Base-by-base conservation (phyloP, 2,113 vertebrate species). In the Paracanthobrama guichenoti region DNA sequence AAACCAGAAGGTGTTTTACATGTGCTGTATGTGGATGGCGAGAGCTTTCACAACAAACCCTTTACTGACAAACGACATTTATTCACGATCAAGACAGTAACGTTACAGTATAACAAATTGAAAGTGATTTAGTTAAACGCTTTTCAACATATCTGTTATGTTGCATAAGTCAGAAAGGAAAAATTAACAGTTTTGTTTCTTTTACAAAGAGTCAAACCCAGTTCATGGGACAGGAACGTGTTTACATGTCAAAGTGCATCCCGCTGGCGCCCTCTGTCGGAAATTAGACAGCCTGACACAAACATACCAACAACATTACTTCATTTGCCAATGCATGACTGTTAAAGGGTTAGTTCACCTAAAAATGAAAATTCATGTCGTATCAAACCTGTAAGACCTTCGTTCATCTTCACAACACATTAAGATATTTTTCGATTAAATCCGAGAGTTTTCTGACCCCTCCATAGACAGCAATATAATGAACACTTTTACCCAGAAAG, bases 231-330 rank as follows among this genome's bases (percentile, higher is more conserved):
- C 20, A 46, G 48, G 22, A 53, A 11, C 26, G 6, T 62, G 31
- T 78, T 78, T 57, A 44, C 26, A 71, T 44, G 50, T 26, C 48
- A 44, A 71, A 59, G 75, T 79, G 64, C 50, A 67, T 59, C 77
- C 18, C 28, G 8, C 46, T 55, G n/a, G 48, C 48, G 46, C 77
- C 77, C 76, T 62, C 84, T 85, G 20, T 80, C 16, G 35, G 50
- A 6, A n/a, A 44, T 48, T 28, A 39, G 24, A n/a, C n/a, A 72
- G 48, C 46, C 24, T 69, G 48, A 55, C 60, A 75, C 31, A 81
- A 81, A 42, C 20, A 80, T 39, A 59, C 50, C 9, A 79, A 78
- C 78, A 66, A 66, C 24, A 67, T 5, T 1, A 18, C 4, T 79
- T 79, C 28, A 24, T 57, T 18, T 44, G 72, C 59, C 26, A 1